Percentiles rank a stretch among this genome's conserved stretches.
Conservation (phyloP, 2,888 invertebrate genomes). For the Ferrisia virgata region DNA sequence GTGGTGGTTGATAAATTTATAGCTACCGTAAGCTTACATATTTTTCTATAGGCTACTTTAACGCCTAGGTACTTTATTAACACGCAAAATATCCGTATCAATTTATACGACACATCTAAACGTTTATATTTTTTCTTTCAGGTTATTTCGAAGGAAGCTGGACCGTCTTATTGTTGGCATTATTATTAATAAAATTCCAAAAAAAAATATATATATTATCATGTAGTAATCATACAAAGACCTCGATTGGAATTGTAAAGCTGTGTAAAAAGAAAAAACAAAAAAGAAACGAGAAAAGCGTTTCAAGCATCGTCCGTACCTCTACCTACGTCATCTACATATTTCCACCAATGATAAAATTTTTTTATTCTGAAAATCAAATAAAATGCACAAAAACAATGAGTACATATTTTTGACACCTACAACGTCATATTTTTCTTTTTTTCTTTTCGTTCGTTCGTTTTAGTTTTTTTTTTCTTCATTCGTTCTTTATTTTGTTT, state of each 20-base stretch:
- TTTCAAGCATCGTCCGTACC: not conserved
- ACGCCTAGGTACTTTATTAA: not conserved
- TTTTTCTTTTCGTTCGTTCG: not conserved
- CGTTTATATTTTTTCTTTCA: not conserved
- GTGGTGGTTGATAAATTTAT: too few relatives aligned
- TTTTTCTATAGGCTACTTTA: too few relatives aligned
- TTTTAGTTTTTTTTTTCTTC: not conserved
- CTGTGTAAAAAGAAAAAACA: not conserved
- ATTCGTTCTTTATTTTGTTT: not conserved
- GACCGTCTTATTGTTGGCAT: not conserved
- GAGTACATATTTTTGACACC: too few relatives aligned
- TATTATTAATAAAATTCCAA: slow-evolving; percentile 1
- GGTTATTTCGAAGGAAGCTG: not conserved
- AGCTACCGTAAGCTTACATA: too few relatives aligned
- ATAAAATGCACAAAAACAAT: not conserved
- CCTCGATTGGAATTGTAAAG: not conserved
- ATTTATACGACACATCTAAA: not conserved
- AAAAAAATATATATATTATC: not conserved
- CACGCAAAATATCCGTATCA: not conserved
- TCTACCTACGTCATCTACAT: not conserved
- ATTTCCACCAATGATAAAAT: not conserved
- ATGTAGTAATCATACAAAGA: not conserved
- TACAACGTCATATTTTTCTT: not conserved
- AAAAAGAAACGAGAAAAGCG: too few relatives aligned
- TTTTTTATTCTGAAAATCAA: not conserved